A percentile compares a stretch with the other conserved stretches of the same genome.
phyloP scores from a whole-genome alignment of 1,140 invertebrate species.

The Drosophila subobscura region DNA sequence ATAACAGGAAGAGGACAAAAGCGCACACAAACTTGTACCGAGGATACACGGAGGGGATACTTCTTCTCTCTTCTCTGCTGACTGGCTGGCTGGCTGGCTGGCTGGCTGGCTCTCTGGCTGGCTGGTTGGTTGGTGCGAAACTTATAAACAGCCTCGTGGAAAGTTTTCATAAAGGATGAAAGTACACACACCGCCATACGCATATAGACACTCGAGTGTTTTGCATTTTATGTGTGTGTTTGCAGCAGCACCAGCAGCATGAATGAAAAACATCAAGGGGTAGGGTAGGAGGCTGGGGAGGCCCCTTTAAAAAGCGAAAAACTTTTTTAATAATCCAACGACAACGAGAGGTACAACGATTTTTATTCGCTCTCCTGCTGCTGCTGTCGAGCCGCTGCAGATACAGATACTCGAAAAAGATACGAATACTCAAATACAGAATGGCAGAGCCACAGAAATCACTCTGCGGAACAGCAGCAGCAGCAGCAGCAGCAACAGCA shows the following conservation, averaged over 20 bases:
- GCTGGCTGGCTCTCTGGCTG: too few species aligned
- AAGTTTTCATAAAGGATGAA: constrained; percentile 78
- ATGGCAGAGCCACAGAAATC: constrained; percentile 10
- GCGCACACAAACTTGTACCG: constrained; percentile 63
- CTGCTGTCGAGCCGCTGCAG: constrained; percentile 7
- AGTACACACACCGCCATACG: constrained; percentile 33
- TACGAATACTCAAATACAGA: constrained; percentile 23
- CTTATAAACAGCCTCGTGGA: constrained; percentile 73
- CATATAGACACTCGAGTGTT: constrained; percentile 68
- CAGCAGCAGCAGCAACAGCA: too few species aligned
- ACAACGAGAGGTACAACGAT: constrained; percentile 47
- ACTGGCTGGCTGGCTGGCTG: too few species aligned
- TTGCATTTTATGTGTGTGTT: constrained; percentile 68
- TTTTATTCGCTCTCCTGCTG: constrained; percentile 1
- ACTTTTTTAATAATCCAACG: constrained; percentile 79
- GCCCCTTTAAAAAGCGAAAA: constrained; percentile 69
- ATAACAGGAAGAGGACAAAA: constrained; percentile 62
- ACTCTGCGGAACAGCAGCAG: too few species aligned
- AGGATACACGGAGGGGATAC: constrained; percentile 55
- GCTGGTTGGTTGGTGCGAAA: constrained; percentile 42
- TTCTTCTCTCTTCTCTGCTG: constrained; percentile 6
- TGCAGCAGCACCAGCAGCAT: not conserved
- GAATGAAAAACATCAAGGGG: constrained; percentile 20
- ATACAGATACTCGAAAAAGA: constrained; percentile 12
- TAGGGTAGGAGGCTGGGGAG: too few species aligned